phyloP scores from a whole-genome alignment of 2,888 invertebrate species.

The Phorcus lineatus region DNA sequence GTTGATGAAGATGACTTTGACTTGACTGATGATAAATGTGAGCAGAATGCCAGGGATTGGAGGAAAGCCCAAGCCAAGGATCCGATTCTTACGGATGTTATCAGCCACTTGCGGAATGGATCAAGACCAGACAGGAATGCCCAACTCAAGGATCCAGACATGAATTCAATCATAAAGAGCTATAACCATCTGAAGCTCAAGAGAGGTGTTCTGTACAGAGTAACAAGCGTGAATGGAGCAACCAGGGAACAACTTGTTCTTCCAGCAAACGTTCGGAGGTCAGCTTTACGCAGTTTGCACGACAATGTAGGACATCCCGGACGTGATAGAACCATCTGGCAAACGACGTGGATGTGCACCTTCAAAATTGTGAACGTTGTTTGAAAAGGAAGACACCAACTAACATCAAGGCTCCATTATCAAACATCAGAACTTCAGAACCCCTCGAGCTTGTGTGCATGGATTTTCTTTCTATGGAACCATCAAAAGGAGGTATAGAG shows the following conservation, averaged over 20 bases:
- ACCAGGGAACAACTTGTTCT: conserved; percentile 26
- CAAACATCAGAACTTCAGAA: too few species aligned
- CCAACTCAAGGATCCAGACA: neutral
- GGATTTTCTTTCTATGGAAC: too few species aligned
- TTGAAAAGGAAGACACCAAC: conserved; percentile 32
- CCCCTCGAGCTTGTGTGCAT: too few species aligned
- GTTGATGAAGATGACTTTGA: too few species aligned
- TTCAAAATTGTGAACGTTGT: conserved; percentile 31
- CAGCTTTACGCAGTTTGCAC: conserved; percentile 33
- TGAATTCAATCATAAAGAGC: neutral
- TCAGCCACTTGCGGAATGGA: neutral
- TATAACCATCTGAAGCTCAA: conserved; percentile 5
- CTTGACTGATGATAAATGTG: too few species aligned
- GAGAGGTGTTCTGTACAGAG: conserved; percentile 26
- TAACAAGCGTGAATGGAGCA: neutral
- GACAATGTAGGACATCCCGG: too few species aligned
- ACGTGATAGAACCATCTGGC: conserved; percentile 26
- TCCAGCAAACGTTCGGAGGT: neutral
- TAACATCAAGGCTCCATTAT: too few species aligned
- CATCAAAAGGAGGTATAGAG: too few species aligned
- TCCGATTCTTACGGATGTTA: neutral
- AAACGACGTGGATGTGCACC: neutral
- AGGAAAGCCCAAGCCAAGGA: conserved; percentile 23
- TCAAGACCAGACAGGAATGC: neutral
- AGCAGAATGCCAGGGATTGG: too few species aligned